Base-by-base conservation (phyloP, 2,888 invertebrate genomes). In the Tetanocera ferruginea region DNA sequence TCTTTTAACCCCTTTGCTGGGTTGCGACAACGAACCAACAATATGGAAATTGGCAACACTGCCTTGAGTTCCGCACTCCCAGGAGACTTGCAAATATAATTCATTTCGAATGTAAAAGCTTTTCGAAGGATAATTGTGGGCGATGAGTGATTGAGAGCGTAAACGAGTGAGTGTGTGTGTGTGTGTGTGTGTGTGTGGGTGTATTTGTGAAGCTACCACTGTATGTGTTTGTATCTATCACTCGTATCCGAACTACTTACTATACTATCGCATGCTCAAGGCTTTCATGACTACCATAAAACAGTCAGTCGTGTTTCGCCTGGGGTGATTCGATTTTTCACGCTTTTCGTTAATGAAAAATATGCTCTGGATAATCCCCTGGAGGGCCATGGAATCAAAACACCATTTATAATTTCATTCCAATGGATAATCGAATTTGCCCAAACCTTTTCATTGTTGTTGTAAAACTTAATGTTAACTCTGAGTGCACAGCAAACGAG, bases 371-470 rank as follows among this genome's bases (percentile, higher is more conserved):
- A 14, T 55, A 23, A 62, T 37, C 57, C 66, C 67, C 75, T 74
- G 23, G 52, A 75, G 75, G 55, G 75, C 57, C 55, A 34, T 19
- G 75, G 55, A 75, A 67, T 75, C 75, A 55, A 66, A 75, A 67
- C 75, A 75, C 67, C 75, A 67, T 75, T 67, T 66, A 55, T 75
- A 75, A 75, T 55, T 52, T 67, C 66, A 75, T 75, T 75, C 75
- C 75, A 55, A 67, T 55, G 75, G 75, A 52, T 75, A 75, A 75
- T 75, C 75, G 75, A 75, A 75, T 75, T 66, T 52, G 17, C 14
- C 37, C 75, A 37, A 43, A 14, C 43, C 11, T 43, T 43, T 43
- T 3, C 75, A 49, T 74, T 66, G 19, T 66, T 66, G 51, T 19
- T 75, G 64, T 31, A 23, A 31, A 73, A 19, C 43, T 1, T 37